Percentiles rank a stretch among this genome's conserved stretches.
Evolutionary conservation across 2,113 vertebrate genomes (phyloP).

Genomic region (Hydrolagus affinis): DNA sequence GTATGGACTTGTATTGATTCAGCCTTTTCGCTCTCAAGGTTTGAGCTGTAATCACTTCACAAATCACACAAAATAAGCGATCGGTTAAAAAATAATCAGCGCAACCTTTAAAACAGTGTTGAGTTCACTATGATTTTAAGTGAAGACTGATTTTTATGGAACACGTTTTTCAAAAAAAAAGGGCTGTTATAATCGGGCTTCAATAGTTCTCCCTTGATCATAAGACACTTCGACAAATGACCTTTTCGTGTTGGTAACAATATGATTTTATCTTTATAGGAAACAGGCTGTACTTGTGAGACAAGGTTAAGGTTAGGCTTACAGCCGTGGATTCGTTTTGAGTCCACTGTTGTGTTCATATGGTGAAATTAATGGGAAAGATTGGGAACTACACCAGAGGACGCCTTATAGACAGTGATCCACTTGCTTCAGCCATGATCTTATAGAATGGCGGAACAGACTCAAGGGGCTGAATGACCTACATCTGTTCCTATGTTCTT

Average conservation of each 20-base stretch:
- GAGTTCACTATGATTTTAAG: not conserved
- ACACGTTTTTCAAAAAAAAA: not conserved
- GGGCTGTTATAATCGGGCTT: not conserved
- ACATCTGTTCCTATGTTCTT: too few species aligned
- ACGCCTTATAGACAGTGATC: not conserved
- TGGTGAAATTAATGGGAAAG: not conserved
- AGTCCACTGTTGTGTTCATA: not conserved
- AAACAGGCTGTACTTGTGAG: not conserved
- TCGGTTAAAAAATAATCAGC: not conserved
- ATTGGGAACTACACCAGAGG: not conserved
- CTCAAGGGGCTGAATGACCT: too few species aligned
- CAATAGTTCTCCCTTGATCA: not conserved
- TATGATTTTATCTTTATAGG: not conserved
- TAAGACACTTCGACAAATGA: constrained; percentile 14
- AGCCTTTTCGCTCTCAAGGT: not conserved
- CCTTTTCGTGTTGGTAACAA: not conserved
- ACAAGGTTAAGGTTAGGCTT: not conserved
- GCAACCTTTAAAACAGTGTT: not conserved
- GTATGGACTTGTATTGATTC: not conserved
- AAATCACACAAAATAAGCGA: not conserved
- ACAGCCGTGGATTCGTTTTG: not conserved
- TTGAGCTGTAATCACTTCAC: not conserved
- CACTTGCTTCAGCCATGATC: too few species aligned
- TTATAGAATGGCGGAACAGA: too few species aligned
- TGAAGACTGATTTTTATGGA: not conserved